Percentiles rank a stretch among this genome's conserved stretches.
These are phyloP conservation scores for Eunapius fragilis DNA, from an alignment of 37 sponge, comb jelly and placozoan species.

Conservation along the genomic window DNA sequence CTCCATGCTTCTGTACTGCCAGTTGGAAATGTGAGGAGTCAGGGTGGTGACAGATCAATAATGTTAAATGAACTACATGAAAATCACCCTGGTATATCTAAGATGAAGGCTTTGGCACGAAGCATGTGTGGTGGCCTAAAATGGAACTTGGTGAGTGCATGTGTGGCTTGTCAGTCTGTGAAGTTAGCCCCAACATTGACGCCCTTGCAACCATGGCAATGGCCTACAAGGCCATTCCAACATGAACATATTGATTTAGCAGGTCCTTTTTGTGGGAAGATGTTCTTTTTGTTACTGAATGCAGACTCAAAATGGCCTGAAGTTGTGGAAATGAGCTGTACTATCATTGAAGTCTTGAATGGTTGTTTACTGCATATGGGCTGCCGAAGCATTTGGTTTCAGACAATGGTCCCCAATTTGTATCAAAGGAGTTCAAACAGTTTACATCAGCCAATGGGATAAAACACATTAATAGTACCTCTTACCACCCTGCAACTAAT, in stretches of 20 bases:
- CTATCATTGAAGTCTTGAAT: conserved; percentile 33
- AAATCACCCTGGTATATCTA: conserved; percentile 47
- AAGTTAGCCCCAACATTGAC: conserved; percentile 18
- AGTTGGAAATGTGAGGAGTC: conserved; percentile 22
- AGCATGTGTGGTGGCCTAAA: conserved; percentile 62
- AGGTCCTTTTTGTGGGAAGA: conserved; percentile 47
- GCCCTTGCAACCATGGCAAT: conserved; percentile 57
- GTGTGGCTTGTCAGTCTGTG: conserved; percentile 27
- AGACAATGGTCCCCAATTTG: conserved; percentile 62
- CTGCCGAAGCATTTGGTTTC: conserved; percentile 43
- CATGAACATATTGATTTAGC: conserved; percentile 63
- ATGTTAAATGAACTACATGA: conserved; percentile 23
- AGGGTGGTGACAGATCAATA: conserved; percentile 20
- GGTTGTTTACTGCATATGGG: conserved; percentile 35
- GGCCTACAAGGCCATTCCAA: conserved; percentile 50
- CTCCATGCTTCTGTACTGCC: conserved; percentile 12
- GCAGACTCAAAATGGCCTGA: conserved; percentile 71
- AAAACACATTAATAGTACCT: conserved; percentile 40
- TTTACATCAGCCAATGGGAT: conserved; percentile 49
- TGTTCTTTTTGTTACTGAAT: conserved; percentile 35
- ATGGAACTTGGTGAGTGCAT: conserved; percentile 25
- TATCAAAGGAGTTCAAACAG: conserved; percentile 28
- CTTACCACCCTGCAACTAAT: conserved; percentile 60
- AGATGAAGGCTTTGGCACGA: conserved; percentile 63
- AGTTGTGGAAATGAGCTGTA: conserved; percentile 34